Evolutionary conservation across 1,140 invertebrate genomes (phyloP).

Genomic region (Neotoxoptera formosana): DNA sequence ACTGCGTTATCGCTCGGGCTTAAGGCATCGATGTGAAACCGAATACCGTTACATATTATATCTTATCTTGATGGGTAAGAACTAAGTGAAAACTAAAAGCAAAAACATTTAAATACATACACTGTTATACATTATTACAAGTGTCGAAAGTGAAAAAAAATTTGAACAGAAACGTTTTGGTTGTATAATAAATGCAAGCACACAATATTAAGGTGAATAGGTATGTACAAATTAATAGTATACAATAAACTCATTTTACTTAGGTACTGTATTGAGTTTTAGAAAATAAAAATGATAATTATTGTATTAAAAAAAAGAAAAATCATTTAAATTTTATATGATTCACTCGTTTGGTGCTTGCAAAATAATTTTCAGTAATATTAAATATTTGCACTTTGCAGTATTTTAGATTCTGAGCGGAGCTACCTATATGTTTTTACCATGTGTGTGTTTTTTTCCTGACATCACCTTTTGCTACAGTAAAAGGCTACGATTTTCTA

Average conservation of each 20-base stretch:
- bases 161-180: not conserved
- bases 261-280: too few relatives aligned
- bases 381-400: not conserved
- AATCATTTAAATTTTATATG: not conserved
- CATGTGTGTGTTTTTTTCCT: not conserved
- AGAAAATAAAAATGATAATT: not conserved
- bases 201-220: not conserved
- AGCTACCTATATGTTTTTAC: too few relatives aligned
- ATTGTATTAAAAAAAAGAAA: not conserved
- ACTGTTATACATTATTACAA: not conserved
- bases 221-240: not conserved
- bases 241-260: not conserved
- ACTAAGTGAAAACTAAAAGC: slow-evolving; percentile 16
- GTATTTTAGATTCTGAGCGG: too few relatives aligned
- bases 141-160: not conserved
- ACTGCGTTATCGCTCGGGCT: not conserved
- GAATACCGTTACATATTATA: slow-evolving; percentile 3
- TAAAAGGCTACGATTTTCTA: too few relatives aligned
- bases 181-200: not conserved
- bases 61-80: not conserved
- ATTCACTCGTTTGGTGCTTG: too few relatives aligned
- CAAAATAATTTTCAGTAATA: not conserved
- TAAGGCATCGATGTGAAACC: not conserved
- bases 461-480: too few relatives aligned
- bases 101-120: not conserved